These are phyloP conservation scores for Fistularia commersonii DNA, from an alignment of 2,797 vertebrate species.

Conservation along the genomic window DNA sequence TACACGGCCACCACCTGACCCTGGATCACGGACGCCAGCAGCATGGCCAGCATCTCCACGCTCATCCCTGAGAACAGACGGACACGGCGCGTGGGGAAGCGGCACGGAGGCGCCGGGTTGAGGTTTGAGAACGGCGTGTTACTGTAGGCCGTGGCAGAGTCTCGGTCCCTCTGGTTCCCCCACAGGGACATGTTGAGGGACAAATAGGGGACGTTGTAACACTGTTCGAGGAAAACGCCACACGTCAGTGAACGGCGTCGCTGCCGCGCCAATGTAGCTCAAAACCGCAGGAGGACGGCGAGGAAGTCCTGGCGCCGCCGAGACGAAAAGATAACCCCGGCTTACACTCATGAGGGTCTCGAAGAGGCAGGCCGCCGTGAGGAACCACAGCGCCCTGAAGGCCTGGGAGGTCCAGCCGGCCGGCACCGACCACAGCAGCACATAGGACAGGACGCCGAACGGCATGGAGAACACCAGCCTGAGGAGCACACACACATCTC, in stretches of 20 bases:
- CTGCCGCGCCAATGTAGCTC: slow-evolving; percentile 43
- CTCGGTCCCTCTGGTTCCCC: slow-evolving; percentile 71
- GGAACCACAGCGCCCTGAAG: slow-evolving; percentile 70
- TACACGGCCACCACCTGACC: slow-evolving; percentile 74
- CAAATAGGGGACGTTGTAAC: slow-evolving; percentile 74
- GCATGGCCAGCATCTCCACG: slow-evolving; percentile 71
- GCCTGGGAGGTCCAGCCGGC: slow-evolving; percentile 28
- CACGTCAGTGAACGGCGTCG: slow-evolving; percentile 12
- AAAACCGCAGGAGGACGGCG: slow-evolving; percentile 21
- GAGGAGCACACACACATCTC: slow-evolving; percentile 37
- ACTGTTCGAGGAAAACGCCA: slow-evolving; percentile 56
- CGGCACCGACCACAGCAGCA: slow-evolving; percentile 73
- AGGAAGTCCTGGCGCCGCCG: slow-evolving; percentile 34
- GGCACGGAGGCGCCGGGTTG: neutral
- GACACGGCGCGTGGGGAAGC: neutral
- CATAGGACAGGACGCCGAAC: slow-evolving; percentile 61
- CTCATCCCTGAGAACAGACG: slow-evolving; percentile 67
- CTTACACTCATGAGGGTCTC: slow-evolving; percentile 79
- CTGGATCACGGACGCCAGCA: slow-evolving; percentile 73
- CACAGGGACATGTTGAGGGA: slow-evolving; percentile 82
- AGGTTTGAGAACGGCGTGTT: slow-evolving; percentile 17
- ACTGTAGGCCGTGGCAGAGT: slow-evolving; percentile 81
- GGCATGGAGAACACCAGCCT: slow-evolving; percentile 72
- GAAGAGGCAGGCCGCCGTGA: slow-evolving; percentile 71
- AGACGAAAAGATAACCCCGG: slow-evolving; percentile 13